A percentile compares a stretch with the other conserved stretches of the same genome.
phyloP scores from a whole-genome alignment of 2,113 vertebrate species.

The Prochilodus magdalenae region DNA sequence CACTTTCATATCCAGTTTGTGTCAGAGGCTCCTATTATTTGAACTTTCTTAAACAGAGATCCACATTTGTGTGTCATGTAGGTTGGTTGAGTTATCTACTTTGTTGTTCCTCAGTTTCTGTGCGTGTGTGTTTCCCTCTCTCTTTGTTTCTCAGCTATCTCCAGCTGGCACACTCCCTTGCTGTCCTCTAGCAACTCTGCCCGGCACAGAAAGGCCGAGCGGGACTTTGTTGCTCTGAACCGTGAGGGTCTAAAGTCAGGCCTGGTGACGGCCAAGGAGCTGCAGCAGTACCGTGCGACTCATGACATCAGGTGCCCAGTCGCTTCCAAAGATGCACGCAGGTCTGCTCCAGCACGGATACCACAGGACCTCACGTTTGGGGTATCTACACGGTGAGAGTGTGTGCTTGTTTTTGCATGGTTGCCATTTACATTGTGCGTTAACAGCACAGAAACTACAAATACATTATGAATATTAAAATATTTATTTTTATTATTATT shows the following conservation, averaged over 20 bases:
- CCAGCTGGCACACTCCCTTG: slow-evolving; percentile 76
- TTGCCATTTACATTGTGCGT: too few relatives aligned
- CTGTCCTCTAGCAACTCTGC: slow-evolving; percentile 15
- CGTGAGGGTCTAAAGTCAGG: slow-evolving; percentile 77
- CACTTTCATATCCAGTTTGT: not conserved
- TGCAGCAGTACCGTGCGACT: slow-evolving; percentile 77
- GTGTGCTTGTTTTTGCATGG: not conserved
- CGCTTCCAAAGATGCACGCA: slow-evolving; percentile 8
- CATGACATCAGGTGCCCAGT: slow-evolving; percentile 64
- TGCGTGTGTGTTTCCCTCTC: slow-evolving; percentile 11
- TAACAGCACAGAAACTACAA: too few relatives aligned
- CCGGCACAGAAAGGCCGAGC: slow-evolving; percentile 47
- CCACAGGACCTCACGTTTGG: slow-evolving; percentile 75
- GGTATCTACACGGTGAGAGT: slow-evolving; percentile 75
- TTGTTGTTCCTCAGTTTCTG: not conserved
- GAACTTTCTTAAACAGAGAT: not conserved
- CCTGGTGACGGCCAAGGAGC: slow-evolving; percentile 77
- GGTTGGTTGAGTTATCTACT: not conserved
- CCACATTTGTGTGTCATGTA: not conserved
- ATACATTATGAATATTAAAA: too few relatives aligned
- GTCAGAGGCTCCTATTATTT: not conserved
- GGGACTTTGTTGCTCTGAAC: slow-evolving; percentile 83
- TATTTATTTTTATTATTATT: too few relatives aligned
- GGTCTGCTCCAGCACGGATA: slow-evolving; percentile 20
- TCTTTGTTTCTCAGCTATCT: slow-evolving; percentile 73